These are phyloP conservation scores for Solenopsis fugax DNA, from an alignment of 1,140 invertebrate genomes.

Conservation along the genomic window DNA sequence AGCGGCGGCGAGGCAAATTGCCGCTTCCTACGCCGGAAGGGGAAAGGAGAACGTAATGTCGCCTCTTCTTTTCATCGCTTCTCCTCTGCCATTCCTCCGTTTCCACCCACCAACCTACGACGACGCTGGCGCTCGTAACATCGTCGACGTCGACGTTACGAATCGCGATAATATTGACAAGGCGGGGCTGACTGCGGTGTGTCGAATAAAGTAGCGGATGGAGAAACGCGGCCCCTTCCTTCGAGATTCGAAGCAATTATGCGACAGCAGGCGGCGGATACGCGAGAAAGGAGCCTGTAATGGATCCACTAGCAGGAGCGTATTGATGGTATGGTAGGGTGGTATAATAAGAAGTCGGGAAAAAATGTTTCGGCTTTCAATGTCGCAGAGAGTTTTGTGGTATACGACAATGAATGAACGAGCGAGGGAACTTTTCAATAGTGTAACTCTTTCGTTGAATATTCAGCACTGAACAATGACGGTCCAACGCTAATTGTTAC, in stretches of 20 bases:
- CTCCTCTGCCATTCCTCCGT: constrained; percentile 51
- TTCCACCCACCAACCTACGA: constrained; percentile 18
- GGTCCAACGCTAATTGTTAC: background rate
- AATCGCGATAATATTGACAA: constrained; percentile 74
- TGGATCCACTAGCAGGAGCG: constrained; percentile 27
- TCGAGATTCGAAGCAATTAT: constrained; percentile 56
- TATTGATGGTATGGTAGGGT: constrained; percentile 15
- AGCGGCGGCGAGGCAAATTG: constrained; percentile 62
- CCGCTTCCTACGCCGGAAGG: constrained; percentile 54
- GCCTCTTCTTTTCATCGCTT: constrained; percentile 62
- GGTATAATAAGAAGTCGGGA: constrained; percentile 23
- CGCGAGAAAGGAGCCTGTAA: constrained; percentile 44
- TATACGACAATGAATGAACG: background rate
- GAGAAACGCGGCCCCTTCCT: constrained; percentile 32
- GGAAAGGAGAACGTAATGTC: constrained; percentile 63
- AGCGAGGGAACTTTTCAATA: constrained; percentile 30
- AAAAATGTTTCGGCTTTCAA: constrained; percentile 29
- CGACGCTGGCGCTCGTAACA: constrained; percentile 39
- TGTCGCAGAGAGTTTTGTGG: constrained; percentile 6
- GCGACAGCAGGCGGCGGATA: constrained; percentile 47
- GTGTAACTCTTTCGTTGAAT: background rate
- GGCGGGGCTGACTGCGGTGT: constrained; percentile 57
- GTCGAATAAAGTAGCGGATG: constrained; percentile 54
- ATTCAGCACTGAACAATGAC: background rate
- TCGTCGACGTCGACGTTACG: constrained; percentile 62